A percentile compares a stretch with the other conserved stretches of the same genome.
phyloP scores from a whole-genome alignment of 2,113 vertebrate genomes.

The Platichthys stellatus region DNA sequence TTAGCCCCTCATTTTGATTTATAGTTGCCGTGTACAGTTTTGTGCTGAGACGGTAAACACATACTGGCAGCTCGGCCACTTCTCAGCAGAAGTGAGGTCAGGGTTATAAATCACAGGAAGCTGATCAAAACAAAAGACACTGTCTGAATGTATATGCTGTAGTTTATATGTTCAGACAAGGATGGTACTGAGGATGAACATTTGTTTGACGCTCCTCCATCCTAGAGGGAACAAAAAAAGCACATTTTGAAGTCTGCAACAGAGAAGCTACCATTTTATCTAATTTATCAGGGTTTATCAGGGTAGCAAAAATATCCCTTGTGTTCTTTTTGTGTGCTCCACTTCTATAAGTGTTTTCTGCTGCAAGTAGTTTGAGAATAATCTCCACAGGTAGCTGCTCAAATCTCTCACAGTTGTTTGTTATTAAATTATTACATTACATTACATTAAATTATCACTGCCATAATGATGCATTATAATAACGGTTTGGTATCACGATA shows the following conservation, averaged over 20 bases:
- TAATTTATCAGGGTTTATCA: no score
- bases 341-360: not conserved
- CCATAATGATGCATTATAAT: not conserved
- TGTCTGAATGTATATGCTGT: not conserved
- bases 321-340: no score
- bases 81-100: constrained; percentile 19
- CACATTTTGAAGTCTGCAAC: no score
- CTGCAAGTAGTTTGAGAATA: not conserved
- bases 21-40: not conserved
- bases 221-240: no score
- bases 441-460: not conserved
- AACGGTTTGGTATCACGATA: not conserved
- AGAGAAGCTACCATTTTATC: no score
- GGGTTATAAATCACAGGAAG: constrained; percentile 23
- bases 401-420: not conserved
- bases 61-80: constrained; percentile 1
- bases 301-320: no score
- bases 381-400: not conserved
- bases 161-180: no score
- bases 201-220: no score
- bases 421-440: not conserved
- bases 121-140: not conserved
- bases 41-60: not conserved
- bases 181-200: no score
- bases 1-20: not conserved